These are phyloP conservation scores for Lasioglossum vierecki DNA, from an alignment of 2,888 invertebrate genomes.

Conservation along the genomic window DNA sequence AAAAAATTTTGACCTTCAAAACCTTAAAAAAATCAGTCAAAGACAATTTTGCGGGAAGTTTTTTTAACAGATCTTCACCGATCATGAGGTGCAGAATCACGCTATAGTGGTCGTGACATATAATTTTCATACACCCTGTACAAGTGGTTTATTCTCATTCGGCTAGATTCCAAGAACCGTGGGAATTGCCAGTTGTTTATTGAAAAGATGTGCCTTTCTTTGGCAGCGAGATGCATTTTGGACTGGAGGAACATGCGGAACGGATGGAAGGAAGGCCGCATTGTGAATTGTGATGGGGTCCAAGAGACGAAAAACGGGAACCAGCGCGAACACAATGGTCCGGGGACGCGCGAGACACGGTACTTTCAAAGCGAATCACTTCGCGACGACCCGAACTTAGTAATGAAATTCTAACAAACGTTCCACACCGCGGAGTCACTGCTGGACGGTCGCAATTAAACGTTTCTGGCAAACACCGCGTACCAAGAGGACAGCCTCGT, in stretches of 20 bases:
- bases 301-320: neutral
- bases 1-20: no score
- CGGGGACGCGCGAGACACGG: neutral
- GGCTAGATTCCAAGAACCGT: neutral
- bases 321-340: constrained; percentile 23
- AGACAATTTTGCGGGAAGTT: no score
- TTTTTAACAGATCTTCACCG: no score
- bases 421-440: constrained; percentile 53
- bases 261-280: neutral
- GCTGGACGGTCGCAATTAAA: constrained; percentile 65
- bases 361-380: constrained; percentile 60
- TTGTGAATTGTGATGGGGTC: neutral
- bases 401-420: constrained; percentile 77
- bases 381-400: constrained; percentile 56
- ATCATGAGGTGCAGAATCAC: no score
- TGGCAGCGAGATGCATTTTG: neutral
- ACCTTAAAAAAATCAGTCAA: no score
- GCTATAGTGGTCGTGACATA: no score
- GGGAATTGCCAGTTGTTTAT: neutral
- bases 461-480: constrained; percentile 59
- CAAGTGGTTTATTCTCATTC: neutral
- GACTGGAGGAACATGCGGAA: neutral
- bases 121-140: no score
- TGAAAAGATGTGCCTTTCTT: neutral
- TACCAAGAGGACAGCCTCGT: constrained; percentile 31